Evolutionary conservation across 2,113 vertebrate species (phyloP).

Genomic region (Pachycephala philippinensis): DNA sequence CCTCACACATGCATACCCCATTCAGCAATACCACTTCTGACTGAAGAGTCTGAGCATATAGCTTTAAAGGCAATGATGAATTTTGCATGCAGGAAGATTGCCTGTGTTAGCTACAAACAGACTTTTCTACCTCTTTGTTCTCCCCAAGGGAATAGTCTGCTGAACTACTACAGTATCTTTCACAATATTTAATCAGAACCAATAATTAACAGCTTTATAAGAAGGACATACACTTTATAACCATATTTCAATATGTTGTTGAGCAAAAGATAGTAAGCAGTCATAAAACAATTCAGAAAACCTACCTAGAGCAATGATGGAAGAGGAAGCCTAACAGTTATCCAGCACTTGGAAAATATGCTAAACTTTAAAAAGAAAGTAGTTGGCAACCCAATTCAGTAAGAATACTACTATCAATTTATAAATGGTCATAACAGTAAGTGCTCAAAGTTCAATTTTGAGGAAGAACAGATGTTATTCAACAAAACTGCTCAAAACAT

Average conservation of each 20-base stretch:
- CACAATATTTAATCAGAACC: background rate
- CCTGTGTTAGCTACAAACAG: background rate
- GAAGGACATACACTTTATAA: background rate
- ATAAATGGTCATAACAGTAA: background rate
- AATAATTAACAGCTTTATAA: background rate
- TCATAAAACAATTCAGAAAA: background rate
- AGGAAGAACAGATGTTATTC: background rate
- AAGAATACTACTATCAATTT: background rate
- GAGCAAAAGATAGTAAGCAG: background rate
- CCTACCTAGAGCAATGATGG: background rate
- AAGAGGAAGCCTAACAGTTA: background rate
- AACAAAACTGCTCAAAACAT: background rate
- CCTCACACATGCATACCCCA: background rate
- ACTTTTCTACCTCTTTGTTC: background rate
- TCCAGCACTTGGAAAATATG: background rate
- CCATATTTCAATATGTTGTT: background rate
- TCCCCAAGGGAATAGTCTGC: background rate
- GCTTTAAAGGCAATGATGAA: background rate
- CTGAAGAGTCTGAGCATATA: background rate
- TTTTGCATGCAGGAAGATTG: background rate
- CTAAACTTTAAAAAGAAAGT: background rate
- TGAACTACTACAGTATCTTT: background rate
- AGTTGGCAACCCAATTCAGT: background rate
- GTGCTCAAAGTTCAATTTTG: background rate
- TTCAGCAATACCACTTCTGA: background rate